Base-by-base conservation (phyloP, 1,140 invertebrate genomes). In the Ips typographus region DNA sequence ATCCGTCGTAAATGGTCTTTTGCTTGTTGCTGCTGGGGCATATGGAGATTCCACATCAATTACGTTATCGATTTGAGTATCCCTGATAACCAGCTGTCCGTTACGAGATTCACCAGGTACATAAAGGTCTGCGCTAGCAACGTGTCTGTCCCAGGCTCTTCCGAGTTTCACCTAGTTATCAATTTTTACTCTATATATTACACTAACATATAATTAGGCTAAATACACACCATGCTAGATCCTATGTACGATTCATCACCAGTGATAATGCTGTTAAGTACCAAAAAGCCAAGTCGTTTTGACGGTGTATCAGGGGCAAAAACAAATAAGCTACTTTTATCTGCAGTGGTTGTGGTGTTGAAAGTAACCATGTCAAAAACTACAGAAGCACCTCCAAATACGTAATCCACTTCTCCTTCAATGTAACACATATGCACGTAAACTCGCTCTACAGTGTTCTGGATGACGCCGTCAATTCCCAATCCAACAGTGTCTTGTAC, bases 1-100 rank as follows among this genome's bases (percentile, higher is more conserved):
- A 58, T 55, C 36, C 4, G 55, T 58, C 8, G 7, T 41, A 40
- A 67, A 67, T n/a, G 36, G 41, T 36, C 65, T 58, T 6, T 39
- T 36, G 38, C 55, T 67, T 4, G 65, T 55, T 8, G 62, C 53
- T 7, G 55, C 53, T 37, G 65, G 6, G 37, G n/a, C 2, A 41
- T 5, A 8, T 0, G 65, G 65, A 7, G 1, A 41, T 22, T 58
- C 39, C 5, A 5, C 43, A 2, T 67, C 43, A 38, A 58, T 67
- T 2, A 51, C 1, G 22, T 47, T 49, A 40, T 67, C 55, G 8
- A 67, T 59, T 8, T 40, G 38, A 2, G 65, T 49, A 22, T 58
- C 55, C n/a, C 56, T 58, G 8, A 67, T 67, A 4, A 67, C 56
- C 38, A 67, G 43, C 38, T 67, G 65, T 2, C 65, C 65, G 59